Percentiles rank a stretch among this genome's conserved stretches.
Evolutionary conservation across 2,797 vertebrate genomes (phyloP).

Genomic region (Hippoglossus hippoglossus): DNA sequence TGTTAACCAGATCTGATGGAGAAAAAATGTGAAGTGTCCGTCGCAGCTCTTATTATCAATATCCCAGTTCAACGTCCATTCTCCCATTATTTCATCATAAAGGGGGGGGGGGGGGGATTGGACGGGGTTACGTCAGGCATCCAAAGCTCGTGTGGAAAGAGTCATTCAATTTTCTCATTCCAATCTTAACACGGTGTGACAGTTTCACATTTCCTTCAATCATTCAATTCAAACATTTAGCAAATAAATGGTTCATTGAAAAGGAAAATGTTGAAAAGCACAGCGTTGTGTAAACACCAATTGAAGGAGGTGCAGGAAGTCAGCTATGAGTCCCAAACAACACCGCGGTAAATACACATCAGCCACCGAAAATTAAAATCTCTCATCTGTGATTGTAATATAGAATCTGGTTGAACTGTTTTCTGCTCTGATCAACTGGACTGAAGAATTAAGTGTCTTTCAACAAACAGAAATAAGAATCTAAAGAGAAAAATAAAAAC

Average conservation of each 20-base stretch:
- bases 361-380: neutral
- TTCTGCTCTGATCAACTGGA: neutral
- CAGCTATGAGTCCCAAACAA: no score
- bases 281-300: no score
- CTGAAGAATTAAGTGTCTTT: neutral
- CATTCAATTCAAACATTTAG: no score
- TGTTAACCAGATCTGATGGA: conserved; percentile 48
- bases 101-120: neutral
- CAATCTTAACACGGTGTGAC: neutral
- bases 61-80: conserved; percentile 17
- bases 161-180: neutral
- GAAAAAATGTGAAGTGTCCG: conserved; percentile 28
- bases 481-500: neutral
- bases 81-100: conserved; percentile 30
- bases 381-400: conserved; percentile 13
- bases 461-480: neutral
- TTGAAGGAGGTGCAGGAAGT: no score
- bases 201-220: no score
- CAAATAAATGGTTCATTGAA: no score
- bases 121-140: neutral
- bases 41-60: conserved; percentile 26
- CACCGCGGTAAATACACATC: no score
- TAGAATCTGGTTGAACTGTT: neutral
- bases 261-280: no score
- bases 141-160: conserved; percentile 8